These are phyloP conservation scores for Isichthys henryi DNA, from an alignment of 2,113 vertebrate genomes.

Conservation along the genomic window DNA sequence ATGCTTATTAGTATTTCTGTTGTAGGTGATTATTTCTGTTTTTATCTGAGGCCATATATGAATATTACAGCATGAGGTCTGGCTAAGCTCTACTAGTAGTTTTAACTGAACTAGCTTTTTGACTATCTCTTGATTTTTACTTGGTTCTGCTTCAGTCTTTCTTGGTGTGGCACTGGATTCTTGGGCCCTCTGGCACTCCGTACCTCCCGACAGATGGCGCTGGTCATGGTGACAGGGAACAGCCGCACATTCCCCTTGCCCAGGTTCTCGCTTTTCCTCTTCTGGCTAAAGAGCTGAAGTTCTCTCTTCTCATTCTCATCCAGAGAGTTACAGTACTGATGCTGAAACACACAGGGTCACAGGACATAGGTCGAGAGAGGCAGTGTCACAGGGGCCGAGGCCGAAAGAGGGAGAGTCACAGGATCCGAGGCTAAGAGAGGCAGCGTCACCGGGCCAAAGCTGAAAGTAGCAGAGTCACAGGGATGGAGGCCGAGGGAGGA, in stretches of 20 bases:
- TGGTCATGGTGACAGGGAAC: conserved; percentile 74
- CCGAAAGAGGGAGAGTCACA: too few species aligned
- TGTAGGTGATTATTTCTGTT: background rate
- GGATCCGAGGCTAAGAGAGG: too few species aligned
- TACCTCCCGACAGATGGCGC: conserved; percentile 83
- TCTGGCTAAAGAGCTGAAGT: conserved; percentile 83
- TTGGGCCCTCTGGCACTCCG: background rate
- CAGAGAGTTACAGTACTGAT: conserved; percentile 88
- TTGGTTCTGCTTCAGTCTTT: background rate
- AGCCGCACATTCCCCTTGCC: conserved; percentile 85
- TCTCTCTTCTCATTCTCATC: conserved; percentile 89
- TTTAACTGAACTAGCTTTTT: background rate
- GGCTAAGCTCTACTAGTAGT: background rate
- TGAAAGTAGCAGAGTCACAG: conserved; percentile 34
- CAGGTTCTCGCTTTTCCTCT: conserved; percentile 88
- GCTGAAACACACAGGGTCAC: conserved; percentile 50
- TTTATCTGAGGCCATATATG: background rate
- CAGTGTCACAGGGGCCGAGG: background rate
- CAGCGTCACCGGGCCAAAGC: conserved; percentile 61
- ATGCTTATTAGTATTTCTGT: background rate
- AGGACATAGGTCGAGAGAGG: background rate
- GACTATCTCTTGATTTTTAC: background rate
- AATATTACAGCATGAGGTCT: background rate
- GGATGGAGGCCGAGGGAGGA: background rate
- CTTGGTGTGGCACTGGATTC: background rate